Conservation (phyloP, 2,797 vertebrate species). For the Tauraco hartlaubi region DNA sequence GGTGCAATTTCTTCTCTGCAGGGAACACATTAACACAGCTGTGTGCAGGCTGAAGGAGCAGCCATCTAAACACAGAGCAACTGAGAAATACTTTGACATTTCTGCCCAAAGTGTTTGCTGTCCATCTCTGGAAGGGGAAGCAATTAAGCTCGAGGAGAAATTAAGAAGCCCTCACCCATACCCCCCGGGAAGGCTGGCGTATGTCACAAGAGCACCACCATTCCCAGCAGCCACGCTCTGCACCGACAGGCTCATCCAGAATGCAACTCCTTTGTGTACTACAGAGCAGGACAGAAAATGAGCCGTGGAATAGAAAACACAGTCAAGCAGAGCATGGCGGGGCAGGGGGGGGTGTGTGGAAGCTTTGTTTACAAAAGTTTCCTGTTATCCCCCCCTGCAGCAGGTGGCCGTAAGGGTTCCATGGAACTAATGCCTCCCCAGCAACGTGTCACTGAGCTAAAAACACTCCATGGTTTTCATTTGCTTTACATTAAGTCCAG, state of each 20-base stretch:
- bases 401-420: background rate
- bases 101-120: background rate
- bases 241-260: background rate
- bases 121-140: background rate
- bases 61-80: background rate
- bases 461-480: background rate
- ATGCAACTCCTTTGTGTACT: rapidly evolving
- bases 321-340: background rate
- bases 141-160: background rate
- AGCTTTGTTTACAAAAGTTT: background rate
- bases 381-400: background rate
- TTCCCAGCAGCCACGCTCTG: rapidly evolving
- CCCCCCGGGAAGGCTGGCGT: background rate
- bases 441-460: rapidly evolving
- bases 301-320: rapidly evolving
- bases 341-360: background rate
- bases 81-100: rapidly evolving
- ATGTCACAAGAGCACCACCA: rapidly evolving
- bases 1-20: background rate
- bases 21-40: background rate
- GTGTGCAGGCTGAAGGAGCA: background rate
- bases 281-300: background rate
- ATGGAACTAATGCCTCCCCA: rapidly evolving
- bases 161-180: background rate
- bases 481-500: background rate